Percentiles rank a stretch among this genome's conserved stretches.
phyloP scores from a whole-genome alignment of 2,113 vertebrate genomes.

The Synodontis membranacea region DNA sequence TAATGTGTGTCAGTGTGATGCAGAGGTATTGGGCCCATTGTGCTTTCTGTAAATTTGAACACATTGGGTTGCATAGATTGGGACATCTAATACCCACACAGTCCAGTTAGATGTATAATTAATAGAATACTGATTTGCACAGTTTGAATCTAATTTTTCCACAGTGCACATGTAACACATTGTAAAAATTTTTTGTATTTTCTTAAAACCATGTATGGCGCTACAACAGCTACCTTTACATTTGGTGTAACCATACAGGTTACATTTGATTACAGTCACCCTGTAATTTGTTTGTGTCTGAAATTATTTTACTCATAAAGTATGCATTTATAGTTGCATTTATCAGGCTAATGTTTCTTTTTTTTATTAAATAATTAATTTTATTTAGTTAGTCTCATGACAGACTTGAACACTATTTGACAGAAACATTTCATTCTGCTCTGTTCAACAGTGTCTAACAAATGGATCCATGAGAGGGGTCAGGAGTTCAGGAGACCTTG shows the following conservation, averaged over 20 bases:
- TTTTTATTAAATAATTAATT: neutral
- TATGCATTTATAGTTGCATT: neutral
- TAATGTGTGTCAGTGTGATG: too few relatives aligned
- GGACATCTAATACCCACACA: too few relatives aligned
- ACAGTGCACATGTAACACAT: too few relatives aligned
- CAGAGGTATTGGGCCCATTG: too few relatives aligned
- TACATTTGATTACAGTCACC: neutral
- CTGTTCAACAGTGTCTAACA: constrained; percentile 88
- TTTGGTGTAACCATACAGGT: neutral
- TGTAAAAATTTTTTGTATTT: neutral
- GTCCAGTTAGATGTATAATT: too few relatives aligned
- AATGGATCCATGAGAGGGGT: constrained; percentile 97
- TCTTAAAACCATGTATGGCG: neutral
- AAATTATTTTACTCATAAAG: neutral
- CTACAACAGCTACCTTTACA: neutral
- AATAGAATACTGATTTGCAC: too few relatives aligned
- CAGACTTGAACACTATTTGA: neutral
- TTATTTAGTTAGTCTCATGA: neutral
- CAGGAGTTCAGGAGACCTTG: constrained; percentile 95
- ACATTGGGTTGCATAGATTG: too few relatives aligned
- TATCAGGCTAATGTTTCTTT: neutral
- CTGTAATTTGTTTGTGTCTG: neutral
- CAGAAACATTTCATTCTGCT: constrained; percentile 37
- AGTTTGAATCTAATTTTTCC: too few relatives aligned
- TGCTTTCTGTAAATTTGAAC: too few relatives aligned